Evolutionary conservation across 1,140 invertebrate genomes (phyloP).

Genomic region (Aporrectodea caliginosa): DNA sequence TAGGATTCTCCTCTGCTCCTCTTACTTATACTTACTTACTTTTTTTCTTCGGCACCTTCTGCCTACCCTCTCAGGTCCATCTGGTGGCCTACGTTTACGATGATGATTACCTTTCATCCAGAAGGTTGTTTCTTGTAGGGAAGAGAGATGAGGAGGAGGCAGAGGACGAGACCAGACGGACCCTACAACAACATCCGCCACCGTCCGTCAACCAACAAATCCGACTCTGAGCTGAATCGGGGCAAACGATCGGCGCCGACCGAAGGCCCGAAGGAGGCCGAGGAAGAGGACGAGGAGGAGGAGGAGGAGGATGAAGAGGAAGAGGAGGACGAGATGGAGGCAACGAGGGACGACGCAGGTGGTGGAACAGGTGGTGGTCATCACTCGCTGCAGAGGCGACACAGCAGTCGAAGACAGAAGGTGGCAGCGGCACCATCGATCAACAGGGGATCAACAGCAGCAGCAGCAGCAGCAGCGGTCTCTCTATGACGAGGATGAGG

Average conservation of each 20-base stretch:
- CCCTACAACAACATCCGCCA: too few relatives aligned
- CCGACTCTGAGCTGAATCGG: too few relatives aligned
- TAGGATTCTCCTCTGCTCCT: too few relatives aligned
- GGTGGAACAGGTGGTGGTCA: neutral
- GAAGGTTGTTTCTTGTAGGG: too few relatives aligned
- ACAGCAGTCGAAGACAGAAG: slow-evolving; percentile 9
- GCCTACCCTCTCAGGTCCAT: too few relatives aligned
- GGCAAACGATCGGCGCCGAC: neutral
- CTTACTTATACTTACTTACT: too few relatives aligned
- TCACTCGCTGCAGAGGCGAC: neutral
- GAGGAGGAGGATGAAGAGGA: neutral
- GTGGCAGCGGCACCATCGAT: neutral
- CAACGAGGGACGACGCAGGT: neutral
- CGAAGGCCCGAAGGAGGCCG: neutral
- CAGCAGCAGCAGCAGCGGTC: neutral
- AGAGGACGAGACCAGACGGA: neutral
- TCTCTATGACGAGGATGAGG: slow-evolving; percentile 5
- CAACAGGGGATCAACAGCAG: neutral
- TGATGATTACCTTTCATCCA: too few relatives aligned
- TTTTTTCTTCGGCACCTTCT: too few relatives aligned
- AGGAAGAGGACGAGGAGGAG: neutral
- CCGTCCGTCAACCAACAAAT: too few relatives aligned
- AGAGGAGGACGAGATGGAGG: neutral
- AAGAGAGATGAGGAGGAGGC: neutral
- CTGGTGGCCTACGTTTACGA: too few relatives aligned